A percentile compares a stretch with the other conserved stretches of the same genome.
Conservation (phyloP, 23 tunicate genomes). For the Ciona savignyi region DNA sequence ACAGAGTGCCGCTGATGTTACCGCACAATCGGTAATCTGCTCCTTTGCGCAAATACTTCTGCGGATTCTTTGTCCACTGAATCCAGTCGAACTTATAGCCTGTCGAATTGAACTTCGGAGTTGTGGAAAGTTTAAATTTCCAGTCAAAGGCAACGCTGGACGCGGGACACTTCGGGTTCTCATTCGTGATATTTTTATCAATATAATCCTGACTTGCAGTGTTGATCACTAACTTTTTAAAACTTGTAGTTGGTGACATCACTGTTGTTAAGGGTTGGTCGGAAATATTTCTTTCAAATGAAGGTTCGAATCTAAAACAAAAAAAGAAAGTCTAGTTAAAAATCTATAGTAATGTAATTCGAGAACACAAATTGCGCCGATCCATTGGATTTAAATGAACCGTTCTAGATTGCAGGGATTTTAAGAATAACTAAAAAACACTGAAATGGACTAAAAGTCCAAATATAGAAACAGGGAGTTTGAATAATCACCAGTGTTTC, state of each 20-base stretch:
- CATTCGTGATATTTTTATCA: background rate
- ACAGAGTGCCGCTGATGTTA: constrained; percentile 39
- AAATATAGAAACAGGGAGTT: too few relatives aligned
- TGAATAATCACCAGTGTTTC: too few relatives aligned
- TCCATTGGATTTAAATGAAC: too few relatives aligned
- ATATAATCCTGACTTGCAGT: background rate
- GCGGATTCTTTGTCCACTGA: constrained; percentile 39
- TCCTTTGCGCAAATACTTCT: constrained; percentile 32
- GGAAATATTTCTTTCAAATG: too few relatives aligned
- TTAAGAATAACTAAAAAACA: too few relatives aligned
- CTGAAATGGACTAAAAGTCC: too few relatives aligned
- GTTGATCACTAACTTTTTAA: background rate
- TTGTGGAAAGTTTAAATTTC: background rate
- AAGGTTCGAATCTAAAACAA: too few relatives aligned
- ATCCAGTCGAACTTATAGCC: constrained; percentile 29
- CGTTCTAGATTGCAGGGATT: too few relatives aligned
- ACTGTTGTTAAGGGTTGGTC: too few relatives aligned
- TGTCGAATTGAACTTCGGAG: constrained; percentile 3
- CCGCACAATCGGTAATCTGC: constrained; percentile 40
- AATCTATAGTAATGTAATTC: too few relatives aligned
- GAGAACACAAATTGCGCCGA: too few relatives aligned
- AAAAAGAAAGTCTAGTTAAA: too few relatives aligned
- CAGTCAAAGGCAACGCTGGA: background rate
- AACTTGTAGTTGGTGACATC: background rate
- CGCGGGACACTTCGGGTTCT: background rate